Evolutionary conservation across 2,113 vertebrate species (phyloP).

Genomic region (Clarias magur): DNA sequence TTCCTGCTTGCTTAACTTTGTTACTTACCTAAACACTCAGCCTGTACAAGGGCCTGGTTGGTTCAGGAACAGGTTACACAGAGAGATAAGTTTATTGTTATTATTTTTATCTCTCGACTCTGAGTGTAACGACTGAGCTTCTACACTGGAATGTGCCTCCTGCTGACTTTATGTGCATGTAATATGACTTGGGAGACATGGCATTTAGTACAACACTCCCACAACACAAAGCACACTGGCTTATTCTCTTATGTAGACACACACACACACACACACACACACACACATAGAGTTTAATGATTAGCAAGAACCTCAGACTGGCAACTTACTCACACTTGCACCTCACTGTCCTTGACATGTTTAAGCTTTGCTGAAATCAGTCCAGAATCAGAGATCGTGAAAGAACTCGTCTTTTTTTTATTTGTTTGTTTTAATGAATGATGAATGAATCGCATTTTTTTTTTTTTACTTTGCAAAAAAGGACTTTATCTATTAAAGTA

Average conservation of each 20-base stretch:
- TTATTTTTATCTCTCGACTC: neutral
- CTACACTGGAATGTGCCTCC: neutral
- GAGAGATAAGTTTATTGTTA: neutral
- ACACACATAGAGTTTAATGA: conserved; percentile 9
- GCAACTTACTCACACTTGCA: neutral
- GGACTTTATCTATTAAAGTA: neutral
- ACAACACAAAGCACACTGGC: conserved; percentile 19
- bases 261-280: conserved; percentile 5
- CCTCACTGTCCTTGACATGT: conserved; percentile 16
- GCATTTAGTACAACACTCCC: conserved; percentile 12
- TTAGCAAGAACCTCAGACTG: neutral
- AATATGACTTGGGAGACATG: neutral
- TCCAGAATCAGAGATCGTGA: neutral
- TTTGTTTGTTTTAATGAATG: neutral
- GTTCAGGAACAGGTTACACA: neutral
- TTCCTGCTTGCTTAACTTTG: too few relatives aligned
- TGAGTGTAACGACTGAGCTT: neutral
- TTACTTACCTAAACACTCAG: too few relatives aligned
- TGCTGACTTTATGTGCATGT: neutral
- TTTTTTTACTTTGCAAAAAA: neutral
- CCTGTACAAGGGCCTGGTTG: neutral
- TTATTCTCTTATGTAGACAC: conserved; percentile 1
- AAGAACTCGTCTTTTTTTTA: neutral
- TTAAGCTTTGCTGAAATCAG: conserved; percentile 18
- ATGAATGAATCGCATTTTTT: neutral